These are phyloP conservation scores for Erithacus rubecula DNA, from an alignment of 2,797 vertebrate genomes.

Conservation along the genomic window DNA sequence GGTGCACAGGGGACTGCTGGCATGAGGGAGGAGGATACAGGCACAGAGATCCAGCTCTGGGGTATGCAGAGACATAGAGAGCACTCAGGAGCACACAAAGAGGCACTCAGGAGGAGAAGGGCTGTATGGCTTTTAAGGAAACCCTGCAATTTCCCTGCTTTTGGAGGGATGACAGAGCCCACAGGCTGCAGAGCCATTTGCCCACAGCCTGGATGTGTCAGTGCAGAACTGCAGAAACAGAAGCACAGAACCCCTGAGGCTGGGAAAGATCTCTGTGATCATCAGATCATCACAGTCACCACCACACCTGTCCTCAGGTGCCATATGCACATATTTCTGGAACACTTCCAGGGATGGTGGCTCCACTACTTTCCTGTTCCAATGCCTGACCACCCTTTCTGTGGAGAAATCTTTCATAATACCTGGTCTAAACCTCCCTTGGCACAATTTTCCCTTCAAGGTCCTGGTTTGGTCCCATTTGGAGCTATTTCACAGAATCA, in stretches of 20 bases:
- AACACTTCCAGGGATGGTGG: neutral
- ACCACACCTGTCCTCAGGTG: neutral
- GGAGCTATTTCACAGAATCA: neutral
- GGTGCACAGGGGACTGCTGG: neutral
- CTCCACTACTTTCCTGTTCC: neutral
- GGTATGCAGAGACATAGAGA: neutral
- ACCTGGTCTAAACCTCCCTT: neutral
- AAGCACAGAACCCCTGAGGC: neutral
- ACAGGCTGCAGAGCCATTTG: neutral
- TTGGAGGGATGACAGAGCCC: neutral
- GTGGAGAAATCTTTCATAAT: neutral
- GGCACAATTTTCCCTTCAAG: neutral
- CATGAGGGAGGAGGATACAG: neutral
- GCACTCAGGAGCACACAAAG: neutral
- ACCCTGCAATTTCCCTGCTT: rapidly evolving
- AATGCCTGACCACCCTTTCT: neutral
- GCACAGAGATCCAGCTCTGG: neutral
- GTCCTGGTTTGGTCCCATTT: neutral
- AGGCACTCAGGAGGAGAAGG: neutral
- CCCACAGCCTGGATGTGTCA: neutral
- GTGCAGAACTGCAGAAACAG: neutral
- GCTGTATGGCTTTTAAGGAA: neutral
- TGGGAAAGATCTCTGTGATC: neutral
- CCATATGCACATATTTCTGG: neutral
- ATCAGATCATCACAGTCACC: neutral